These are phyloP conservation scores for Albula goreensis DNA, from an alignment of 2,113 vertebrate species.

Conservation along the genomic window DNA sequence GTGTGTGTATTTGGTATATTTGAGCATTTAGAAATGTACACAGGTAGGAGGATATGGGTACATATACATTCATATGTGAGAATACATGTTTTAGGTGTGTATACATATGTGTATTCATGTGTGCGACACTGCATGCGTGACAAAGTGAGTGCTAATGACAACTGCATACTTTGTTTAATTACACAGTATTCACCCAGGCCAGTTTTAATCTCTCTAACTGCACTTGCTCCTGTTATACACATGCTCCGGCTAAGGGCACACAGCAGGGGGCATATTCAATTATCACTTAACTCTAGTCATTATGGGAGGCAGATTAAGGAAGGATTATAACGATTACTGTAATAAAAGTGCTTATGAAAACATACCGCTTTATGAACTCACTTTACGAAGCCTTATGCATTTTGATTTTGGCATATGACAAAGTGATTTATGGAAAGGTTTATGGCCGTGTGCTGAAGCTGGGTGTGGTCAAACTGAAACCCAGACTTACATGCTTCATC, in stretches of 20 bases:
- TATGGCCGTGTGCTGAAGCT: too few species aligned
- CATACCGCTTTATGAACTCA: too few species aligned
- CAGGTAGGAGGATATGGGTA: background rate
- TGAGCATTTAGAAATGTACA: background rate
- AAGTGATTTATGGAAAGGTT: too few species aligned
- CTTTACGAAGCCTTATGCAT: too few species aligned
- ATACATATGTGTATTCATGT: too few species aligned
- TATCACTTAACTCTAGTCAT: background rate
- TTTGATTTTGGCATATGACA: too few species aligned
- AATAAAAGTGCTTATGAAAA: too few species aligned
- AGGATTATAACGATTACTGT: too few species aligned
- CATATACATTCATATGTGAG: background rate
- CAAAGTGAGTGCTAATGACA: background rate
- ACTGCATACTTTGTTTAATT: background rate
- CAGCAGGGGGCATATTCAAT: background rate
- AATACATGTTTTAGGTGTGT: background rate
- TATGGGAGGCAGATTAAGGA: background rate
- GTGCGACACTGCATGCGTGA: too few species aligned
- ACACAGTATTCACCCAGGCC: background rate
- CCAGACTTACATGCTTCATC: slow-evolving; percentile 89
- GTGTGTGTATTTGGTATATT: background rate
- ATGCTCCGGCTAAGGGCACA: background rate
- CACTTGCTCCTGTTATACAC: background rate
- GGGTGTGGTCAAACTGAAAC: slow-evolving; percentile 41
- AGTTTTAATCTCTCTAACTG: background rate